phyloP scores from a whole-genome alignment of 1,140 invertebrate species.

The Proctacanthus coquilletti region DNA sequence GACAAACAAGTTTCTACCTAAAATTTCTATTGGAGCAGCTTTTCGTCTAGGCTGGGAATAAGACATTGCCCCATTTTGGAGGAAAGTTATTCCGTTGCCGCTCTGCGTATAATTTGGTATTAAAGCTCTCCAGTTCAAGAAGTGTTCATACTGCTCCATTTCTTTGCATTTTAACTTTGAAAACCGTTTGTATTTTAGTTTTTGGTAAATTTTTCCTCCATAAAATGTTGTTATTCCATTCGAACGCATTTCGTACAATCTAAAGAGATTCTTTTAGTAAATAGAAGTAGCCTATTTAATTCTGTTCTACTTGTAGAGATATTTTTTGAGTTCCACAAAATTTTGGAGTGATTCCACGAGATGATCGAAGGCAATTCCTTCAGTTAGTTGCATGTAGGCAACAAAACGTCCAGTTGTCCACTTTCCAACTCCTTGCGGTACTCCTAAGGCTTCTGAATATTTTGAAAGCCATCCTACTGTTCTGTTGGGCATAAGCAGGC shows the following conservation, averaged over 20 bases:
- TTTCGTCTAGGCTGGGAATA: conserved; percentile 10
- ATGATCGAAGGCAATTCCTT: conserved; percentile 57
- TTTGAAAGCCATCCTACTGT: conserved; percentile 41
- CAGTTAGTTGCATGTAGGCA: conserved; percentile 55
- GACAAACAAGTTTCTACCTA: conserved; percentile 11
- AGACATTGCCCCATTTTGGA: too few species aligned
- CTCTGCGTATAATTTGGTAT: not conserved
- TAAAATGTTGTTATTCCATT: conserved; percentile 53
- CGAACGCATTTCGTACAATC: conserved; percentile 47
- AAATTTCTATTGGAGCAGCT: conserved; percentile 50
- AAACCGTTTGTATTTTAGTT: conserved; percentile 41
- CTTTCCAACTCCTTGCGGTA: conserved; percentile 10
- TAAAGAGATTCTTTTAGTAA: conserved; percentile 8
- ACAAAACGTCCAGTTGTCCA: conserved; percentile 42
- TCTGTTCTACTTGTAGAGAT: conserved; percentile 40
- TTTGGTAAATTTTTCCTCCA: conserved; percentile 48
- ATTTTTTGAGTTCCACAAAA: conserved; percentile 49
- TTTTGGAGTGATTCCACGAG: conserved; percentile 58
- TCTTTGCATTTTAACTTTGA: conserved; percentile 28
- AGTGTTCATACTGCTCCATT: conserved; percentile 36
- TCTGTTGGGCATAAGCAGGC: conserved; percentile 53
- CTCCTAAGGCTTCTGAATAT: conserved; percentile 15
- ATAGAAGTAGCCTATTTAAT: too few species aligned
- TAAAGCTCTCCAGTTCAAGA: conserved; percentile 30
- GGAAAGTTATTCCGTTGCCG: conserved; percentile 9